Conservation (phyloP, 2,113 vertebrate species). For the Halcyon senegalensis region DNA sequence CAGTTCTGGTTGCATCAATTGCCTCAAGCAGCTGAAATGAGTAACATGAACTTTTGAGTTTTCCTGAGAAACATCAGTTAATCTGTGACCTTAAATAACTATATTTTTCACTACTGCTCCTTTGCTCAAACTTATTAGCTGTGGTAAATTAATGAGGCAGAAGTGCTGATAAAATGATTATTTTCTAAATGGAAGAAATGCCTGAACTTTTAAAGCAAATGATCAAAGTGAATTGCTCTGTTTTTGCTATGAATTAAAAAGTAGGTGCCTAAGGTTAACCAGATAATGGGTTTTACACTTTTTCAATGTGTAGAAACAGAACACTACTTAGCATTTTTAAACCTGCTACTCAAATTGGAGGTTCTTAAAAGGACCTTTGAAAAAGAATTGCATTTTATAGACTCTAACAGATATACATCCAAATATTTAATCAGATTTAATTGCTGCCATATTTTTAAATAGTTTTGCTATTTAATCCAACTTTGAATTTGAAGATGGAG, state of each 20-base stretch:
- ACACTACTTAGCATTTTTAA: background rate
- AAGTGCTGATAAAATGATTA: constrained; percentile 23
- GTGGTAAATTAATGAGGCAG: background rate
- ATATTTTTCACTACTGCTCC: background rate
- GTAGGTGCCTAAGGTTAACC: background rate
- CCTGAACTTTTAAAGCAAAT: background rate
- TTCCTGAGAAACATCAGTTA: background rate
- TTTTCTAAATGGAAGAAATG: background rate
- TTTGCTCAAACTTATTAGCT: background rate
- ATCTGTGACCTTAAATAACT: constrained; percentile 18
- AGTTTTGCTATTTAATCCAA: background rate
- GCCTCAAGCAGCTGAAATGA: background rate
- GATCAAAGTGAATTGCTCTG: background rate
- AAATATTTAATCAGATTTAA: background rate
- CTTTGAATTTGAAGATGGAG: constrained; percentile 8
- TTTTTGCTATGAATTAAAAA: background rate
- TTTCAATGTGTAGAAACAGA: background rate
- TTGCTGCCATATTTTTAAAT: background rate
- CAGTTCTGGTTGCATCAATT: background rate
- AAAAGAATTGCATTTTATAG: background rate
- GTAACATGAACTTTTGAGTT: background rate
- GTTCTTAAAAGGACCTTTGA: background rate
- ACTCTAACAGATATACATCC: background rate
- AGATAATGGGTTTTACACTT: background rate
- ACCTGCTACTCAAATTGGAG: background rate